Evolutionary conservation across 2,113 vertebrate species (phyloP).

Genomic region (Urocitellus parryii): DNA sequence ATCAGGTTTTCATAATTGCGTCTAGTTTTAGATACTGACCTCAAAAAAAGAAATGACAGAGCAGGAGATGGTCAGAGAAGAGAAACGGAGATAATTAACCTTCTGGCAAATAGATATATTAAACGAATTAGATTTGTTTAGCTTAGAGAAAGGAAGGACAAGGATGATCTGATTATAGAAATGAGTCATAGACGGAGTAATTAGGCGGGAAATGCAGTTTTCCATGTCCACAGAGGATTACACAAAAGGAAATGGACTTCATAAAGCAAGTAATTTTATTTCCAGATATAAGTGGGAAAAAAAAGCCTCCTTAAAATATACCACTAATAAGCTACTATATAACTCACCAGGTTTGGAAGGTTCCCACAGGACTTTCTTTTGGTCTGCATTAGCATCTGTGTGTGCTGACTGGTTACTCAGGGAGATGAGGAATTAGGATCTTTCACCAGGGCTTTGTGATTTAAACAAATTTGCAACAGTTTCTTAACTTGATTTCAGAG

Average conservation of each 20-base stretch:
- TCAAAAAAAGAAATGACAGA: neutral
- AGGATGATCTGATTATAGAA: constrained; percentile 67
- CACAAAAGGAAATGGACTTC: constrained; percentile 35
- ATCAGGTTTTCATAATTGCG: constrained; percentile 35
- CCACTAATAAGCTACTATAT: neutral
- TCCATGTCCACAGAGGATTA: neutral
- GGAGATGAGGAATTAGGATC: neutral
- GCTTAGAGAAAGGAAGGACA: constrained; percentile 55
- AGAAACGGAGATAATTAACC: constrained; percentile 70
- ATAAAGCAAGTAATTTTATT: constrained; percentile 44
- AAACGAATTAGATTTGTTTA: constrained; percentile 75
- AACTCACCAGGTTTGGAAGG: neutral
- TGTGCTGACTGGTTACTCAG: neutral
- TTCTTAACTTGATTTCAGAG: neutral
- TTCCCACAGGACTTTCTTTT: neutral
- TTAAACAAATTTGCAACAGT: neutral
- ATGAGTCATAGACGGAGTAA: constrained; percentile 54
- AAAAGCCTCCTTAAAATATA: neutral
- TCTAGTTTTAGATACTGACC: constrained; percentile 44
- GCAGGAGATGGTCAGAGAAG: constrained; percentile 2
- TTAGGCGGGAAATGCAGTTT: constrained; percentile 59
- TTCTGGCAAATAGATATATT: constrained; percentile 49
- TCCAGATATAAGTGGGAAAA: neutral
- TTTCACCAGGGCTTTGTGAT: neutral
- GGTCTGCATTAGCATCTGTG: neutral